Evolutionary conservation across 2,888 invertebrate species (phyloP), one percentile per base, ranked within the genome.

Genomic region (Chloromyia formosa): DNA sequence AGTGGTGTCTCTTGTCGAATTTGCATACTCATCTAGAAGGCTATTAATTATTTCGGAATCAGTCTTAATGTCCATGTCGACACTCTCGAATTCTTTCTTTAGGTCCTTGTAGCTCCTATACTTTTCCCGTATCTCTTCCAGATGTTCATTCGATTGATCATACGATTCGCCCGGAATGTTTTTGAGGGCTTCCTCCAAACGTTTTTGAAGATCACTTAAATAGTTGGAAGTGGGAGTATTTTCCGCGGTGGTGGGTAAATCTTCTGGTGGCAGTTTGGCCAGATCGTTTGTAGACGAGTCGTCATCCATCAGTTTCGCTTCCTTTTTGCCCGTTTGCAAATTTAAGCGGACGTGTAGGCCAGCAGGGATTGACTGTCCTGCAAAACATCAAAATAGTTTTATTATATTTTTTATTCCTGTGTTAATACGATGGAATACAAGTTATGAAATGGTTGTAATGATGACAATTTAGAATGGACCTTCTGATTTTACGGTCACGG

Each of bases 271-370:
- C 14, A 62, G 18, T 20, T 22, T 64, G 0, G 73, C 45, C 10
- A 73, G 40, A n/a, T 61, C 54, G 18, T 62, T 64, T n/a, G 4
- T n/a, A 2, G 73, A 54, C 1, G 69, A 81, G 40, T 84, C 80
- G 1, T 82, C 81, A n/a, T 82, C 81, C 78, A 93, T 80, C 45
- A 94, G 83, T 84, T 93, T 94, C 0, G 93, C 94, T 83, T 94
- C 93, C 53, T 88, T 91, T 76, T 88, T 81, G 0, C 93, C 93
- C 12, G 92, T 93, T 83, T 90, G 85, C n/a, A 94, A 84, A 85
- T 94, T 91, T 75, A 94, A 88, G 64, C 93, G 86, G 4, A 93
- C 87, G 82, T 94, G 94, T 1, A 94, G 85, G 1, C 94, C 94
- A 75, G 87, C 84, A 0, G 94, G 93, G 78, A 94, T 88, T 18